Evolutionary conservation across 2,888 invertebrate species (phyloP).

Genomic region (Anthrax anthrax): DNA sequence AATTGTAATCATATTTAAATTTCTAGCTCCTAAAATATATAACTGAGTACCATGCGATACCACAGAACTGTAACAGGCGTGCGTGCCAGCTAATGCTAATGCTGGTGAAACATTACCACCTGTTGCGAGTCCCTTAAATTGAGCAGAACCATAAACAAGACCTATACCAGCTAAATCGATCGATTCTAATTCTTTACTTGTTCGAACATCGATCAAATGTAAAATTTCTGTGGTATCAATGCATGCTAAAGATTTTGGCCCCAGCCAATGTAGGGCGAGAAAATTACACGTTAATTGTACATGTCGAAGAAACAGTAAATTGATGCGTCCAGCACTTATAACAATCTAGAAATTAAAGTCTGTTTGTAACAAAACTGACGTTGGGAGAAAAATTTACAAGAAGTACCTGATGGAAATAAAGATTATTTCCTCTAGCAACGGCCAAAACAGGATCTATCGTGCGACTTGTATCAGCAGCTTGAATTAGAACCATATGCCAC

Average conservation of each 20-base stretch:
- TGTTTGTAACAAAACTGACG: background rate
- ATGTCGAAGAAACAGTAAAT: conserved; percentile 52
- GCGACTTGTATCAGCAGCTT: conserved; percentile 49
- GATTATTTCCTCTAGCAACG: conserved; percentile 67
- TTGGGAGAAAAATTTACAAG: too few relatives aligned
- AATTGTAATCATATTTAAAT: conserved; percentile 43
- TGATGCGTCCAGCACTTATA: conserved; percentile 28
- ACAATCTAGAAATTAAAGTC: background rate
- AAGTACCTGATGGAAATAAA: conserved; percentile 80
- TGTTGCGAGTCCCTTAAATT: conserved; percentile 78
- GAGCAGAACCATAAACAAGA: conserved; percentile 74
- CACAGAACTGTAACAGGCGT: conserved; percentile 58
- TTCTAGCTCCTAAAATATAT: conserved; percentile 52
- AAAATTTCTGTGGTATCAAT: conserved; percentile 73
- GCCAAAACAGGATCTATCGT: conserved; percentile 76
- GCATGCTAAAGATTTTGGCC: conserved; percentile 66
- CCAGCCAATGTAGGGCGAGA: conserved; percentile 67
- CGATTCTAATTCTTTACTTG: conserved; percentile 71
- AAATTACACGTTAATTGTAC: conserved; percentile 56
- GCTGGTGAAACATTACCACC: conserved; percentile 78
- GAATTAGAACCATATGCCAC: conserved; percentile 83
- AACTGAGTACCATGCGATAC: conserved; percentile 51
- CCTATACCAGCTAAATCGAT: conserved; percentile 68
- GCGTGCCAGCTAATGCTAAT: conserved; percentile 42
- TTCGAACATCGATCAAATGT: conserved; percentile 77